A percentile compares a stretch with the other conserved stretches of the same genome.
phyloP scores from a whole-genome alignment of 2,888 invertebrate genomes.

The Pseudoips prasinana region DNA sequence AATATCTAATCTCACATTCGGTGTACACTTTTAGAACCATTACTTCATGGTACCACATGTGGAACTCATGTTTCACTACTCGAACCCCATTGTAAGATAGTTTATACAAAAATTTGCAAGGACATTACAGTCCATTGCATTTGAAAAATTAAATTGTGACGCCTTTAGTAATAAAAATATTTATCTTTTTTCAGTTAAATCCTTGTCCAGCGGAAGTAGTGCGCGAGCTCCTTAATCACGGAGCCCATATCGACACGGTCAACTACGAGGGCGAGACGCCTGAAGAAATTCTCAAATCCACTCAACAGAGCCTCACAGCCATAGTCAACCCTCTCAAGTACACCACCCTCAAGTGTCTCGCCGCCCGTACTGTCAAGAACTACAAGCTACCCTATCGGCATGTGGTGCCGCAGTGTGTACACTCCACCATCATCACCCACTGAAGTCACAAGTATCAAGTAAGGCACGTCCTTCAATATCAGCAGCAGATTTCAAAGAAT shows the following conservation, averaged over 20 bases:
- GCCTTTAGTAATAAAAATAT: too few relatives aligned
- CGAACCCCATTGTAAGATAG: too few relatives aligned
- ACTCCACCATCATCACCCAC: slow-evolving; percentile 72
- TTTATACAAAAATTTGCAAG: too few relatives aligned
- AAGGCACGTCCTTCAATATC: background rate
- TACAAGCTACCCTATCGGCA: slow-evolving; percentile 85
- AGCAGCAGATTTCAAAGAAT: background rate
- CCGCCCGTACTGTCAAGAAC: slow-evolving; percentile 90
- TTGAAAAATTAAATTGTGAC: too few relatives aligned
- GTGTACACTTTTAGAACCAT: too few relatives aligned
- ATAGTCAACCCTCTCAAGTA: slow-evolving; percentile 89
- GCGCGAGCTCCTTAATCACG: slow-evolving; percentile 87
- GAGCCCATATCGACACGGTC: slow-evolving; percentile 92
- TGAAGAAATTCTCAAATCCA: slow-evolving; percentile 83
- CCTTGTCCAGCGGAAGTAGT: slow-evolving; percentile 88
- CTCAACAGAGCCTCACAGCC: slow-evolving; percentile 83
- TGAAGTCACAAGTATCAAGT: slow-evolving; percentile 34
- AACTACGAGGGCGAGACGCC: slow-evolving; percentile 90
- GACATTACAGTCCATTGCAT: too few relatives aligned
- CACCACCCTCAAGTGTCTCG: slow-evolving; percentile 92
- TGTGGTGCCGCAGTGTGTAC: slow-evolving; percentile 77
- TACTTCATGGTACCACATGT: too few relatives aligned
- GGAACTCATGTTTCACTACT: too few relatives aligned
- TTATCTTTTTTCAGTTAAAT: slow-evolving; percentile 51
- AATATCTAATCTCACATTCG: too few relatives aligned